These are phyloP conservation scores for Drosophila sp. DNA, from an alignment of 1,140 invertebrate genomes.

Conservation along the genomic window DNA sequence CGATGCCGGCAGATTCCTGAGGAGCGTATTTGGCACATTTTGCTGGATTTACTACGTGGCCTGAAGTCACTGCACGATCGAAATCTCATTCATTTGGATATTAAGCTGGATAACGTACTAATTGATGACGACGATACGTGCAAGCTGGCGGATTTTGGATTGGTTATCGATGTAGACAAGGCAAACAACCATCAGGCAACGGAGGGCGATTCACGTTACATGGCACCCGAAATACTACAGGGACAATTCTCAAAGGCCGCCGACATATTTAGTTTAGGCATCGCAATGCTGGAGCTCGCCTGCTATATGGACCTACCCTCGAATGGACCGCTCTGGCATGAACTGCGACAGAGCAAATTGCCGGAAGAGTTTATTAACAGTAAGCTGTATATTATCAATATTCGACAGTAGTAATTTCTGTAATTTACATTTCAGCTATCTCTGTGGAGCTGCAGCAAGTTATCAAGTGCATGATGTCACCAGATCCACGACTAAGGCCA, in stretches of 20 bases:
- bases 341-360: constrained; percentile 86
- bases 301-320: constrained; percentile 89
- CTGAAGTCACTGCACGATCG: constrained; percentile 89
- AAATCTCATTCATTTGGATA: constrained; percentile 90
- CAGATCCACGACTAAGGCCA: constrained; percentile 85
- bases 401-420: not conserved
- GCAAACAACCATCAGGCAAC: constrained; percentile 83
- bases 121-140: constrained; percentile 87
- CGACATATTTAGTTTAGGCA: constrained; percentile 89
- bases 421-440: constrained; percentile 81
- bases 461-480: constrained; percentile 87
- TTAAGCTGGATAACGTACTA: constrained; percentile 92
- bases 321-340: constrained; percentile 89
- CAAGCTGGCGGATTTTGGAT: constrained; percentile 91
- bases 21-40: constrained; percentile 82
- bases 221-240: constrained; percentile 90
- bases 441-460: constrained; percentile 86
- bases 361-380: constrained; percentile 80
- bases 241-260: constrained; percentile 87
- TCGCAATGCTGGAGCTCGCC: constrained; percentile 90
- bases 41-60: constrained; percentile 85
- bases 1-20: constrained; percentile 85
- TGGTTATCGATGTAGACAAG: constrained; percentile 88
- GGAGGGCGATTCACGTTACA: constrained; percentile 92
- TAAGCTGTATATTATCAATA: constrained; percentile 26